Conservation (phyloP, 2,888 invertebrate genomes). For the Drosophila kanekoi region DNA sequence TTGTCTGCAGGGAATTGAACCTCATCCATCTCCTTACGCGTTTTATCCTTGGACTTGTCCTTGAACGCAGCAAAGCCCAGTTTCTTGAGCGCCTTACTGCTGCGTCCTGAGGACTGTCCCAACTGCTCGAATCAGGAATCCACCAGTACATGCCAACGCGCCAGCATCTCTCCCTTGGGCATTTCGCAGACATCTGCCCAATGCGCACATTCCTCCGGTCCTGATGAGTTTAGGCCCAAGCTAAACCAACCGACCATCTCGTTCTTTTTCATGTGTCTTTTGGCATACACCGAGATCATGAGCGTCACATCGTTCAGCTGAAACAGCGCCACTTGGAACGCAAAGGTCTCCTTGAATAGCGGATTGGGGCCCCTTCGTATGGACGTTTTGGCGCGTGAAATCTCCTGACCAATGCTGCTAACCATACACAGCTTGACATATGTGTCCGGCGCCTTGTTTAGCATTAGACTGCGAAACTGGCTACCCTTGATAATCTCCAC, state of each 20-base stretch:
- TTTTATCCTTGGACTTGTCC: conserved; percentile 83
- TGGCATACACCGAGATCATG: conserved; percentile 97
- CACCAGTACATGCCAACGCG: conserved; percentile 96
- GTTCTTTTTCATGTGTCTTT: conserved; percentile 95
- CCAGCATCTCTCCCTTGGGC: conserved; percentile 94
- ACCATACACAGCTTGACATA: conserved; percentile 96
- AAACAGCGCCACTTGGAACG: conserved; percentile 98
- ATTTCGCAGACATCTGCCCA: conserved; percentile 97
- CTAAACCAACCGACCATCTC: conserved; percentile 99
- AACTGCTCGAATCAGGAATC: conserved; percentile 88
- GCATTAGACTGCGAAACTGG: conserved; percentile 90
- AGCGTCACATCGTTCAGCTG: conserved; percentile 97
- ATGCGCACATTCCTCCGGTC: conserved; percentile 95
- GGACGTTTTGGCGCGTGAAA: conserved; percentile 96
- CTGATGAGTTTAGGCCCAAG: conserved; percentile 95
- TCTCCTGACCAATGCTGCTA: conserved; percentile 96
- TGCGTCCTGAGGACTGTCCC: conserved; percentile 84
- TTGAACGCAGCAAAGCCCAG: conserved; percentile 80
- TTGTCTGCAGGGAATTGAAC: conserved; percentile 66
- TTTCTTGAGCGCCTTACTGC: conserved; percentile 80
- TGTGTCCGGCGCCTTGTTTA: conserved; percentile 94
- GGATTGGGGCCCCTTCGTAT: conserved; percentile 97
- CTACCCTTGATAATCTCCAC: conserved; percentile 92
- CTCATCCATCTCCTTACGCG: conserved; percentile 58
- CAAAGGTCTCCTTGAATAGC: conserved; percentile 97